These are phyloP conservation scores for Crotalus viridis DNA, from an alignment of 2,113 vertebrate genomes.

Conservation along the genomic window DNA sequence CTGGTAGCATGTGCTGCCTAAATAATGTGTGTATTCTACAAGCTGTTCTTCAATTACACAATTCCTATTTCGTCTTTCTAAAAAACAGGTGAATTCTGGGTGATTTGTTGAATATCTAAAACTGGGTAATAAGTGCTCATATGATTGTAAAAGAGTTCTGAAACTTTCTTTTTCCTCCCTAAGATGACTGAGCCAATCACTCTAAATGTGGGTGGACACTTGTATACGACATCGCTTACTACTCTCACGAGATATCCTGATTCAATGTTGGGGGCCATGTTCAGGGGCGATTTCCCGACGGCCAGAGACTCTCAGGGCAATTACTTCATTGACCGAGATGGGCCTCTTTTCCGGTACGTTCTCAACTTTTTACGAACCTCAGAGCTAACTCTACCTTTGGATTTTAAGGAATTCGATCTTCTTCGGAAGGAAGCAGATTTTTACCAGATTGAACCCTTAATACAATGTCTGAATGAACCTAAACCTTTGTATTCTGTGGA, in stretches of 20 bases:
- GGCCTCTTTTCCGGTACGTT: slow-evolving; percentile 85
- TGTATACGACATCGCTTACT: slow-evolving; percentile 85
- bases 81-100: background rate
- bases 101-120: background rate
- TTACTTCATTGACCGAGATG: slow-evolving; percentile 87
- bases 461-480: slow-evolving; percentile 92
- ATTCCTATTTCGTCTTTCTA: background rate
- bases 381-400: slow-evolving; percentile 81
- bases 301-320: slow-evolving; percentile 84
- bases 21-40: too few species aligned
- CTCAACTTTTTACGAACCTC: slow-evolving; percentile 87
- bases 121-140: slow-evolving; percentile 1
- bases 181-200: slow-evolving; percentile 90
- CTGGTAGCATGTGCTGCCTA: background rate
- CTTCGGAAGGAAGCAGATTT: slow-evolving; percentile 87
- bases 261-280: slow-evolving; percentile 88
- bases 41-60: background rate
- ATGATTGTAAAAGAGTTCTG: slow-evolving; percentile 55
- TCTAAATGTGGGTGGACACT: slow-evolving; percentile 85
- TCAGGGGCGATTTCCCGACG: slow-evolving; percentile 83
- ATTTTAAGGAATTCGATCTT: slow-evolving; percentile 86
- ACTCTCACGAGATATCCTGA: slow-evolving; percentile 84
- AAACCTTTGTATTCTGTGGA: slow-evolving; percentile 93
- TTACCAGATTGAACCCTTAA: slow-evolving; percentile 85
- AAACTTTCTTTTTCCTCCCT: slow-evolving; percentile 48